Evolutionary conservation across 2,113 vertebrate species (phyloP).

Genomic region (Tetrao urogallus): DNA sequence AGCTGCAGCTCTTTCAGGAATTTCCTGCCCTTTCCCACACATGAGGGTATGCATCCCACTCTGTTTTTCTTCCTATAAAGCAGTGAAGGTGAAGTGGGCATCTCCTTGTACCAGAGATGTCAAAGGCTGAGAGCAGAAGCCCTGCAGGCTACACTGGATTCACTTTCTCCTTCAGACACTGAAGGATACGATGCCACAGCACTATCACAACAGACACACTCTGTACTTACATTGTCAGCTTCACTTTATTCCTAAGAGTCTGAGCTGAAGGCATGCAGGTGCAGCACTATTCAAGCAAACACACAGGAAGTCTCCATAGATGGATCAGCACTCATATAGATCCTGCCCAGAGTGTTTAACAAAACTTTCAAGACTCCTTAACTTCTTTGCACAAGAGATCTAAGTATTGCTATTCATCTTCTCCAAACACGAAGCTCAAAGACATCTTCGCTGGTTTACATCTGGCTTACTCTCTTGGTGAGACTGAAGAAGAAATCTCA

Average conservation of each 20-base stretch:
- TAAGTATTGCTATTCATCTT: slow-evolving; percentile 21
- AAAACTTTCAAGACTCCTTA: neutral
- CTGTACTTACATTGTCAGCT: neutral
- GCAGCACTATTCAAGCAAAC: neutral
- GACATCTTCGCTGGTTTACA: neutral
- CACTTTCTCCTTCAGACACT: neutral
- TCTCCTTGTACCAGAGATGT: neutral
- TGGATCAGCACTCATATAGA: neutral
- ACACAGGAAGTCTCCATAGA: neutral
- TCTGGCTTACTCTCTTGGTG: slow-evolving; percentile 8
- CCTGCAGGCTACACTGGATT: neutral
- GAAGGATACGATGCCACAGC: neutral
- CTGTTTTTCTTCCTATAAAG: neutral
- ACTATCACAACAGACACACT: too few relatives aligned
- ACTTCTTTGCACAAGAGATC: neutral
- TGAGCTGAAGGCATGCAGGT: neutral
- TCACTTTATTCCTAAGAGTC: neutral
- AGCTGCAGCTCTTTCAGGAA: neutral
- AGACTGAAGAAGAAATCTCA: neutral
- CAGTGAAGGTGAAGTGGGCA: accelerated
- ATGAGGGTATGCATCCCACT: neutral
- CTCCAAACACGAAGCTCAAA: slow-evolving; percentile 37
- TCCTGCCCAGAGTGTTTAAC: neutral
- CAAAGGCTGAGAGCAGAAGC: neutral
- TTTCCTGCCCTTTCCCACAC: neutral